phyloP scores from a whole-genome alignment of 1,140 invertebrate species.

The Zophobas atratus region DNA sequence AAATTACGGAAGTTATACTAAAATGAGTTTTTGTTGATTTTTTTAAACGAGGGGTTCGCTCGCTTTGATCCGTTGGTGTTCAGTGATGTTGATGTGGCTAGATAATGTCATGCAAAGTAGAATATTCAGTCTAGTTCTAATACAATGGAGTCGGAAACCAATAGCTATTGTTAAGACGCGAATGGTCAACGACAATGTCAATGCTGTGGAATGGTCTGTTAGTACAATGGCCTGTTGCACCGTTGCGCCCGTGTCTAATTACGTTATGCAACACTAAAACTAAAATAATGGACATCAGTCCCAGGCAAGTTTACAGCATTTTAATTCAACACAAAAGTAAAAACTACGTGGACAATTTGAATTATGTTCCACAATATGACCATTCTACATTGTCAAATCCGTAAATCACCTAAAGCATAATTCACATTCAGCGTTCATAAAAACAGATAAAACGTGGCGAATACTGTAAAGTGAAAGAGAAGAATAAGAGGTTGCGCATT shows the following conservation, averaged over 20 bases:
- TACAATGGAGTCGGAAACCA: constrained; percentile 7
- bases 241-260: constrained; percentile 11
- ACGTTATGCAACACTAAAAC: constrained; percentile 19
- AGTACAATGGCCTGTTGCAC: constrained; percentile 1
- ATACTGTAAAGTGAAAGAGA: constrained; percentile 7
- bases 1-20: constrained; percentile 21
- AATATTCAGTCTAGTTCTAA: not conserved
- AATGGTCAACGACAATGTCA: not conserved
- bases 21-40: constrained; percentile 24
- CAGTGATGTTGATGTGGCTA: not conserved
- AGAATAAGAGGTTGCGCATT: constrained; percentile 8
- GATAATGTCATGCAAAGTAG: not conserved
- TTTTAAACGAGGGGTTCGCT: not conserved
- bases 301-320: constrained; percentile 23
- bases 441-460: constrained; percentile 5
- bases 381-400: constrained; percentile 11
- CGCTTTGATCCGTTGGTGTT: not conserved
- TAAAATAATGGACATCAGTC: constrained; percentile 25
- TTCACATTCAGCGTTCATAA: constrained; percentile 6
- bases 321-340: constrained; percentile 5
- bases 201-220: not conserved
- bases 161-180: constrained; percentile 3
- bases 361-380: constrained; percentile 13
- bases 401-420: constrained; percentile 5
- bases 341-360: constrained; percentile 2